Percentiles rank a stretch among this genome's conserved stretches.
phyloP scores from a whole-genome alignment of 2,888 invertebrate genomes.

The Heteropelma amictum region DNA sequence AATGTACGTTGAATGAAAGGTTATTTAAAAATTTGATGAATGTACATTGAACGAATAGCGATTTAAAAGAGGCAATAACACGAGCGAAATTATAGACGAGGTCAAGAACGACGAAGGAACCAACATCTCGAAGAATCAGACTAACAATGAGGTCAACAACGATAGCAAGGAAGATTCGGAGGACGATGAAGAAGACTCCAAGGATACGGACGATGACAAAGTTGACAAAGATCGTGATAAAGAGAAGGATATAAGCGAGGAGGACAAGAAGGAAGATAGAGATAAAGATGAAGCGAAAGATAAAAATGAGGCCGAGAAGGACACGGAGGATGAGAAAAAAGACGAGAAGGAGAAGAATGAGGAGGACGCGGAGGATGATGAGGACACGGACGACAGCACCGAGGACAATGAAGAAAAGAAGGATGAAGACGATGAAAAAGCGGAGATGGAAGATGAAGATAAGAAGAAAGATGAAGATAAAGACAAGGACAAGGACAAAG shows the following conservation, averaged over 20 bases:
- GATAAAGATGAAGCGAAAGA: conserved; percentile 5
- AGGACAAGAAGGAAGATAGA: not conserved
- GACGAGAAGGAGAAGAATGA: not conserved
- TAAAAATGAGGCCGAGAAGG: not conserved
- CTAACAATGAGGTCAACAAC: not conserved
- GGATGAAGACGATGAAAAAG: not conserved
- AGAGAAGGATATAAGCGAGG: not conserved
- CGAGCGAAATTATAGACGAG: no score
- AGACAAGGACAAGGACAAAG: not conserved
- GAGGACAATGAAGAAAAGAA: not conserved
- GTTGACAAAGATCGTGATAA: not conserved
- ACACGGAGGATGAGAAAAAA: conserved; percentile 1
- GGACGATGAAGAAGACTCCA: not conserved
- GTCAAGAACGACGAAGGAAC: no score
- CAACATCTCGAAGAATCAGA: not conserved
- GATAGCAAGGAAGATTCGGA: not conserved
- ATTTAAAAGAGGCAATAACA: no score
- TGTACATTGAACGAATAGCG: no score
- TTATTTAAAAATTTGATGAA: no score
- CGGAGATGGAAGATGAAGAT: not conserved
- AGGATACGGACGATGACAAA: not conserved
- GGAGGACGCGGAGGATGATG: not conserved
- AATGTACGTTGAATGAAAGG: no score
- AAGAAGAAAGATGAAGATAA: not conserved
- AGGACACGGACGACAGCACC: not conserved